These are phyloP conservation scores for Caenorhabditis imperialis DNA, from an alignment of 2,888 invertebrate genomes.

Conservation along the genomic window DNA sequence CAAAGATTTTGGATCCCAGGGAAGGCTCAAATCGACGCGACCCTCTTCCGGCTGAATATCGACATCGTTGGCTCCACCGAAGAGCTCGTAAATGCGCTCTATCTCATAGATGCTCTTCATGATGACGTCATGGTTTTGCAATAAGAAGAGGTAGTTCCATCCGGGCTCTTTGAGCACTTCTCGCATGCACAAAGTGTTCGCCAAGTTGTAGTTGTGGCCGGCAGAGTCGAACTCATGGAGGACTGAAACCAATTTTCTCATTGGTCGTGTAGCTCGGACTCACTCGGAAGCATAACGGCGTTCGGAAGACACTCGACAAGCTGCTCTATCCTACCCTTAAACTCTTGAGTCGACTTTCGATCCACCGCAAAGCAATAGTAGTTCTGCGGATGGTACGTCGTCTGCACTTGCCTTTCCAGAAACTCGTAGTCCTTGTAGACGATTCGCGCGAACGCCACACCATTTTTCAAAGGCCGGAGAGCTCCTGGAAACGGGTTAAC, in stretches of 20 bases:
- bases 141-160: conserved; percentile 40
- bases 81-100: conserved; percentile 6
- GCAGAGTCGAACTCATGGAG: conserved; percentile 15
- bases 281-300: conserved; percentile 27
- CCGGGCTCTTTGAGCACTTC: conserved; percentile 11
- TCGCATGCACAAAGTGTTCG: conserved; percentile 43
- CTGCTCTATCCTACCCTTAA: conserved; percentile 21
- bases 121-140: conserved; percentile 49
- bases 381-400: conserved; percentile 43
- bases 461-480: neutral
- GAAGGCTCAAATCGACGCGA: conserved; percentile 1
- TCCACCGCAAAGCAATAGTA: conserved; percentile 40
- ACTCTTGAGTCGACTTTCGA: conserved; percentile 20
- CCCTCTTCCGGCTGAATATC: conserved; percentile 8
- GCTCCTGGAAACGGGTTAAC: neutral
- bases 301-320: conserved; percentile 40
- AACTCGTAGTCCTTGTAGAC: conserved; percentile 43
- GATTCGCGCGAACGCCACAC: conserved; percentile 43
- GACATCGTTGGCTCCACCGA: conserved; percentile 48
- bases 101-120: conserved; percentile 35
- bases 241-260: conserved; percentile 6
- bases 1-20: conserved; percentile 32
- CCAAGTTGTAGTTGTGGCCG: conserved; percentile 48
- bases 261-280: neutral
- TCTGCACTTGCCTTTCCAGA: conserved; percentile 41